These are phyloP conservation scores for Eremophila alpestris DNA, from an alignment of 2,797 vertebrate species.

Conservation along the genomic window DNA sequence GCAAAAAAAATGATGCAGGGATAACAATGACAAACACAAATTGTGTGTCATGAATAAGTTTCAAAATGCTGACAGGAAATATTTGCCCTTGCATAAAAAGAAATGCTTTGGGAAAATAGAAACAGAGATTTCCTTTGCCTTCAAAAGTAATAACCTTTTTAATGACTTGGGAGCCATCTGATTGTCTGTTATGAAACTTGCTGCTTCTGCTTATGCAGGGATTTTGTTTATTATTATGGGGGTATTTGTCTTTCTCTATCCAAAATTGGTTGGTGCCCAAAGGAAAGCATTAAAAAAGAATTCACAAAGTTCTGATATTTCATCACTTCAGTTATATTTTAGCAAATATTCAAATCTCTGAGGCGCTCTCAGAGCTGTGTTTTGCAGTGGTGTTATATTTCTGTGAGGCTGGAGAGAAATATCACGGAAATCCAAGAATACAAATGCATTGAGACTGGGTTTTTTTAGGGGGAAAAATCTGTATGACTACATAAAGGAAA, in stretches of 20 bases:
- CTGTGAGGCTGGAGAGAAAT: background rate
- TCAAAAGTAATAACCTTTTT: constrained; percentile 12
- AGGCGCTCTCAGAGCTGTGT: background rate
- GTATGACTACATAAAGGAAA: background rate
- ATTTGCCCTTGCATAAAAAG: background rate
- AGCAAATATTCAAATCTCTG: background rate
- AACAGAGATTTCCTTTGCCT: constrained; percentile 18
- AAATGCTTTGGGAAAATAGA: constrained; percentile 12
- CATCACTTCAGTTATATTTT: background rate
- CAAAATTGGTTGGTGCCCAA: background rate
- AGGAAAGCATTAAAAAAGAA: constrained; percentile 3
- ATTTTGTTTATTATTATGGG: constrained; percentile 21
- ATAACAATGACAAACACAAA: background rate
- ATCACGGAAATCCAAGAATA: background rate
- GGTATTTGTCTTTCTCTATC: background rate
- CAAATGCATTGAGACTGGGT: background rate
- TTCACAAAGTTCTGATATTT: background rate
- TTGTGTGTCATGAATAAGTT: background rate
- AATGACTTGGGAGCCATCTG: constrained; percentile 13
- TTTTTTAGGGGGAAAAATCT: background rate
- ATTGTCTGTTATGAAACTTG: background rate
- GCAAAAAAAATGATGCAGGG: background rate
- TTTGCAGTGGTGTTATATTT: background rate
- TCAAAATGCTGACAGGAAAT: constrained; percentile 28
- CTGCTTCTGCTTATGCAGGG: constrained; percentile 40